A percentile compares a stretch with the other conserved stretches of the same genome.
Evolutionary conservation across 2,797 vertebrate species (phyloP).

Genomic region (Sternotherus odoratus): DNA sequence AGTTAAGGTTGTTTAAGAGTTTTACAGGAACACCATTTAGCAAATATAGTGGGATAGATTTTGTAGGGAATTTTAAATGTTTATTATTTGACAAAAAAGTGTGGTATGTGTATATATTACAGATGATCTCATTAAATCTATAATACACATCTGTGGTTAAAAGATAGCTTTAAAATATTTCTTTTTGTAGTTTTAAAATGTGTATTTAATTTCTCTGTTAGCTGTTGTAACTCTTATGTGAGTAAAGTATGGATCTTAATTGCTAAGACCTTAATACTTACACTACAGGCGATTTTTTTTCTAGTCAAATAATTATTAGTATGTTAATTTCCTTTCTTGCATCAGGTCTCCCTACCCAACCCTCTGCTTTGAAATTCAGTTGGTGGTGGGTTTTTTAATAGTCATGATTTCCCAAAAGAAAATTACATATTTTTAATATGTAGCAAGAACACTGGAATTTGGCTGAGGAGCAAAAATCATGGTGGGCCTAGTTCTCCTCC

Average conservation of each 20-base stretch:
- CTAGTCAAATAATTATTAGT: not conserved
- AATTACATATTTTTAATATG: not conserved
- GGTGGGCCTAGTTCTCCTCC: not conserved
- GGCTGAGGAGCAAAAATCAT: not conserved
- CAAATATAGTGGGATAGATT: not conserved
- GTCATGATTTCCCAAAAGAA: not conserved
- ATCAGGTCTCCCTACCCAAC: not conserved
- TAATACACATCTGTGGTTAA: not conserved
- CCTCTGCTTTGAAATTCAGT: not conserved
- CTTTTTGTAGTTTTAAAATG: not conserved
- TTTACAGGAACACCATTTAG: not conserved
- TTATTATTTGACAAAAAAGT: not conserved
- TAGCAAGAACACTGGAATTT: not conserved
- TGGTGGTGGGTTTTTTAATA: not conserved
- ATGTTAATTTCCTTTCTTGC: not conserved
- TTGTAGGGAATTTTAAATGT: not conserved
- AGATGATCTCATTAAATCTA: not conserved
- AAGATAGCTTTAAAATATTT: not conserved
- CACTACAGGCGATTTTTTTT: not conserved
- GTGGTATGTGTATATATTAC: not conserved
- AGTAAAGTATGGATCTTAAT: not conserved
- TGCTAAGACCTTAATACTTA: not conserved
- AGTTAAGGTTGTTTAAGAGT: not conserved
- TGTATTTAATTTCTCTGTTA: not conserved
- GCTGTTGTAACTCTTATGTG: not conserved